phyloP scores from a whole-genome alignment of 2,797 vertebrate genomes.

The Sebastes hopkinsi region DNA sequence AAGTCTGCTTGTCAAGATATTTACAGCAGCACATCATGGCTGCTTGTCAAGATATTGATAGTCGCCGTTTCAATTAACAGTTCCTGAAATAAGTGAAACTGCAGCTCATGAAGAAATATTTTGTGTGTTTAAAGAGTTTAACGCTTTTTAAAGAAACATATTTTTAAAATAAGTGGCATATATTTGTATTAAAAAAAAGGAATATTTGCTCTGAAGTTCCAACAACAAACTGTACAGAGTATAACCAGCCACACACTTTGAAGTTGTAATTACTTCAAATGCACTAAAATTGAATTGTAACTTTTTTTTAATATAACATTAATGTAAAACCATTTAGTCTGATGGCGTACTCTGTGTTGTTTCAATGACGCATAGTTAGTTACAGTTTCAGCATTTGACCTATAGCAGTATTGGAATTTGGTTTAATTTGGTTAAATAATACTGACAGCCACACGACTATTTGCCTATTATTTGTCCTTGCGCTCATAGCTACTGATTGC shows the following conservation, averaged over 20 bases:
- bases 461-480: neutral
- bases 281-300: neutral
- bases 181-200: neutral
- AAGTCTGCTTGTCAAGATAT: slow-evolving; percentile 68
- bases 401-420: neutral
- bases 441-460: neutral
- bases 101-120: neutral
- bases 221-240: too few relatives aligned
- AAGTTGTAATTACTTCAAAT: neutral
- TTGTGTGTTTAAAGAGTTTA: neutral
- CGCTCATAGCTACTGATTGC: neutral
- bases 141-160: neutral
- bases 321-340: neutral
- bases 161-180: neutral
- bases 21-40: slow-evolving; percentile 63
- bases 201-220: neutral
- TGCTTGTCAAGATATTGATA: slow-evolving; percentile 41
- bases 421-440: neutral
- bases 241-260: neutral
- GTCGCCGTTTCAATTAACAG: slow-evolving; percentile 21
- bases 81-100: slow-evolving; percentile 8
- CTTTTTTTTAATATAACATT: neutral
- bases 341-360: neutral
- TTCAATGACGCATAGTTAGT: neutral
- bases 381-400: neutral